These are phyloP conservation scores for Squalus acanthias DNA, from an alignment of 2,797 vertebrate genomes.

Conservation along the genomic window DNA sequence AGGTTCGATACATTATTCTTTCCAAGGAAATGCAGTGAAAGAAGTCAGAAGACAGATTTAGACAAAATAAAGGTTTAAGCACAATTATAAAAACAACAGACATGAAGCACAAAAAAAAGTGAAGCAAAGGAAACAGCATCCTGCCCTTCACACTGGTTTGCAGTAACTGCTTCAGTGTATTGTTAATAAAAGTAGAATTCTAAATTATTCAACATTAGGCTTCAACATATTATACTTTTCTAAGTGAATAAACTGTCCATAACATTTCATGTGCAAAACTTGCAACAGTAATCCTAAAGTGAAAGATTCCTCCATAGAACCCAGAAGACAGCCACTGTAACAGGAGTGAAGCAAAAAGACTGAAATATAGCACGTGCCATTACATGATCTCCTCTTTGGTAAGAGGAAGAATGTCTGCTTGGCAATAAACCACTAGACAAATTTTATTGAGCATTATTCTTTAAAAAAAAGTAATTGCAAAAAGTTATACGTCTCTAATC, in stretches of 20 bases:
- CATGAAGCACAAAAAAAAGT: conserved; percentile 32
- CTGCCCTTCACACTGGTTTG: background rate
- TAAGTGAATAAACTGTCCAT: background rate
- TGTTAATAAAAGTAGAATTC: background rate
- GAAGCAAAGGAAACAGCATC: background rate
- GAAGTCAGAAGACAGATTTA: conserved; percentile 80
- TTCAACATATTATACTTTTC: background rate
- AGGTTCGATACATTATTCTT: conserved; percentile 99
- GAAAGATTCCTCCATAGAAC: background rate
- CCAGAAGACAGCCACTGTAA: background rate
- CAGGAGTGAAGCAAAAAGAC: background rate
- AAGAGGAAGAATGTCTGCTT: background rate
- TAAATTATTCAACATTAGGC: background rate
- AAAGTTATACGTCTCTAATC: background rate
- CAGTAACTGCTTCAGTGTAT: background rate
- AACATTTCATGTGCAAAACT: background rate
- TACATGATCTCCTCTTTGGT: background rate
- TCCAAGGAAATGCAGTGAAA: conserved; percentile 88
- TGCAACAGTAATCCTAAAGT: background rate
- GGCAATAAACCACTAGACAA: background rate
- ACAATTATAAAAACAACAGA: conserved; percentile 52
- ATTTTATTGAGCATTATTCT: background rate
- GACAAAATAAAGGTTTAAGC: conserved; percentile 58
- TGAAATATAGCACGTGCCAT: background rate
- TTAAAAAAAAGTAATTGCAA: background rate